phyloP scores from a whole-genome alignment of 2,888 invertebrate genomes.

The Dastarcus helophoroides region DNA sequence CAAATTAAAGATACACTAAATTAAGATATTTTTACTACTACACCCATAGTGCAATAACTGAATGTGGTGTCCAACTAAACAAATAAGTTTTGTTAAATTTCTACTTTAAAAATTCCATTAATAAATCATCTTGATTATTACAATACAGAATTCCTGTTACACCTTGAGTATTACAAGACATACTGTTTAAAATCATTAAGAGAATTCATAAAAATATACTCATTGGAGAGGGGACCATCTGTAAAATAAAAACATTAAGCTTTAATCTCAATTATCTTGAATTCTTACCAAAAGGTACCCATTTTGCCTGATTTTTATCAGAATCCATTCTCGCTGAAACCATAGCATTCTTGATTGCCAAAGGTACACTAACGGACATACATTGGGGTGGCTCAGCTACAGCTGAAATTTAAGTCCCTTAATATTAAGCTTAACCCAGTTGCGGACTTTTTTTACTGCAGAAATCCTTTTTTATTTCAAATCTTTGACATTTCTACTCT shows the following conservation, averaged over 20 bases:
- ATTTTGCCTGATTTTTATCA: conserved; percentile 20
- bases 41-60: too few species aligned
- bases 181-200: conserved; percentile 26
- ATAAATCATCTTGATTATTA: too few species aligned
- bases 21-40: too few species aligned
- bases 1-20: too few species aligned
- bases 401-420: conserved; percentile 36
- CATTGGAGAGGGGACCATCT: conserved; percentile 42
- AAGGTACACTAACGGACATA: conserved; percentile 38
- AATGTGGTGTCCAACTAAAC: too few species aligned
- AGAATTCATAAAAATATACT: conserved; percentile 32
- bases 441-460: too few species aligned
- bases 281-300: conserved; percentile 28
- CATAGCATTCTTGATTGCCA: conserved; percentile 26
- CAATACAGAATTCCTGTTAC: too few species aligned
- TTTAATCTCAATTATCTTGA: not conserved
- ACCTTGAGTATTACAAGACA: conserved; percentile 24
- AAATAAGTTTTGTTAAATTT: too few species aligned
- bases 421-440: not conserved
- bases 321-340: conserved; percentile 22
- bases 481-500: too few species aligned
- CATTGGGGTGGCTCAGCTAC: conserved; percentile 56
- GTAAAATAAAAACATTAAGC: conserved; percentile 16
- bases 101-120: too few species aligned
- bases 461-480: too few species aligned